Evolutionary conservation across 2,113 vertebrate species (phyloP).

Genomic region (Ardeotis arabs): DNA sequence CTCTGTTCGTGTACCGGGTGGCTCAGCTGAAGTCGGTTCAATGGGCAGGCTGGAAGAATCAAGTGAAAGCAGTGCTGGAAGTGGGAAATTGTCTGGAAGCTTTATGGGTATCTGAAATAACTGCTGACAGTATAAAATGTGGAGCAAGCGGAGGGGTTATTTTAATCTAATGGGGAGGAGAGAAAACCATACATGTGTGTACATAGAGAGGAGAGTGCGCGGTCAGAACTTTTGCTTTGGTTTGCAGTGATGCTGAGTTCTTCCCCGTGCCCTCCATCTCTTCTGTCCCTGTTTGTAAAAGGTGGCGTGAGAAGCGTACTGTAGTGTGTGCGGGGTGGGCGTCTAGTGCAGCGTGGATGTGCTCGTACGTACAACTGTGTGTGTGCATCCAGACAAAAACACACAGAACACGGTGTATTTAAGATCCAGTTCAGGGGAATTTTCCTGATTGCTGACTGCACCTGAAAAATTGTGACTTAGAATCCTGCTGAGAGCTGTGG

Average conservation of each 20-base stretch:
- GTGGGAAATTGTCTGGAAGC: neutral
- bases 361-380: neutral
- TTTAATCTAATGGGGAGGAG: neutral
- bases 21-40: neutral
- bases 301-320: neutral
- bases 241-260: neutral
- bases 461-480: neutral
- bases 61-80: neutral
- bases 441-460: neutral
- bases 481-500: neutral
- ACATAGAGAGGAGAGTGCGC: neutral
- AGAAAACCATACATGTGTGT: too few relatives aligned
- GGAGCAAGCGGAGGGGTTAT: neutral
- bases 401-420: neutral
- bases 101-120: neutral
- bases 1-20: neutral
- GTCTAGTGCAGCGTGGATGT: neutral
- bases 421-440: neutral
- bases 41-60: neutral
- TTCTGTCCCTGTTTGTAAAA: neutral
- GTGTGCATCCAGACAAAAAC: neutral
- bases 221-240: neutral
- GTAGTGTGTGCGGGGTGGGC: too few relatives aligned
- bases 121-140: neutral
- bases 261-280: neutral